Evolutionary conservation across 2,888 invertebrate species (phyloP).

Genomic region (Pandemis cinnamomeana): DNA sequence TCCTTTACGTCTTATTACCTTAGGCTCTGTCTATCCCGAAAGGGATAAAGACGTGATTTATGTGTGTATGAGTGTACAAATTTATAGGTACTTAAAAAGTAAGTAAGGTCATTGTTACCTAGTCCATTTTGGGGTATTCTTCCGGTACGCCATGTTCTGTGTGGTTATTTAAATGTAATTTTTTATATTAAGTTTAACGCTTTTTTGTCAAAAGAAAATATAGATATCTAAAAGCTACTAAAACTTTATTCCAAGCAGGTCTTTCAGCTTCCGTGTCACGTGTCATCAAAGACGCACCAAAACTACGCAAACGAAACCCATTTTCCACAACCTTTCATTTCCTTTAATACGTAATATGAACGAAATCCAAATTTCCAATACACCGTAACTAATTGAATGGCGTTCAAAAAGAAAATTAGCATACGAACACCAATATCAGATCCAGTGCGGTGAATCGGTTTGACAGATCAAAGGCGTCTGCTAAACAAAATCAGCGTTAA

Average conservation of each 20-base stretch:
- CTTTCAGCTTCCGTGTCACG: neutral
- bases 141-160: no score
- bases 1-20: no score
- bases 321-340: constrained; percentile 14
- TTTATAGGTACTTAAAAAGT: no score
- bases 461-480: constrained; percentile 32
- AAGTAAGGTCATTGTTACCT: no score
- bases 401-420: constrained; percentile 41
- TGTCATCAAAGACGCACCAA: constrained; percentile 2
- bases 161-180: no score
- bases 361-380: constrained; percentile 37
- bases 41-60: no score
- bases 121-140: no score
- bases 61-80: no score
- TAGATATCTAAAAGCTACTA: no score
- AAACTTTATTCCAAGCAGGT: neutral
- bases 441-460: constrained; percentile 17
- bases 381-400: constrained; percentile 36
- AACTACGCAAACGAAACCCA: neutral
- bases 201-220: no score
- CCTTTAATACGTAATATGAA: constrained; percentile 23
- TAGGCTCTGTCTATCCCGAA: no score
- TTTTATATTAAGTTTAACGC: no score
- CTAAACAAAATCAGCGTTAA: constrained; percentile 29
- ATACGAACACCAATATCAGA: constrained; percentile 40